A percentile compares a stretch with the other conserved stretches of the same genome.
These are phyloP conservation scores for Eilema caniola DNA, from an alignment of 2,888 invertebrate genomes.

Conservation along the genomic window DNA sequence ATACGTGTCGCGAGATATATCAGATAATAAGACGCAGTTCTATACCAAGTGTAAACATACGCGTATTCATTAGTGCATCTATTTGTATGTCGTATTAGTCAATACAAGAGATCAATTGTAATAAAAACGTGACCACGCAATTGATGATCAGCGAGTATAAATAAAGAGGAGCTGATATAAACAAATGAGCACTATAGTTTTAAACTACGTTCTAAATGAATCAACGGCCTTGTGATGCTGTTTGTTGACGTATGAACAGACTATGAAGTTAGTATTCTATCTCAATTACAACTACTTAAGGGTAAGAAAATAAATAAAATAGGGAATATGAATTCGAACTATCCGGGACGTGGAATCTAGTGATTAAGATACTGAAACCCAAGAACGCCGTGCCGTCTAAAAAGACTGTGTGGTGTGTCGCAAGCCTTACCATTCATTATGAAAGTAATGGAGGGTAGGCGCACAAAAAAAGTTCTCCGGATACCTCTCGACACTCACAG, in stretches of 20 bases:
- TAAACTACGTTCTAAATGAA: constrained; percentile 1
- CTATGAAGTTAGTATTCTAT: neutral
- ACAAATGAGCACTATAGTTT: neutral
- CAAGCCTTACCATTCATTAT: too few species aligned
- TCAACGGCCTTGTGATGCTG: neutral
- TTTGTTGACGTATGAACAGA: neutral
- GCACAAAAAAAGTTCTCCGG: too few species aligned
- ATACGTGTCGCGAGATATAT: too few species aligned
- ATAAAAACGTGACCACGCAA: constrained; percentile 39
- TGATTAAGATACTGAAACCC: too few species aligned
- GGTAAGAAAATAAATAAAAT: too few species aligned
- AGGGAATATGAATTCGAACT: too few species aligned
- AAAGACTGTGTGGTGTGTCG: too few species aligned
- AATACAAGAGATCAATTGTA: constrained; percentile 24
- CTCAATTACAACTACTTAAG: neutral
- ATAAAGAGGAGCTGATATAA: neutral
- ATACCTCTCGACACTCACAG: too few species aligned
- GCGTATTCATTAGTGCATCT: neutral
- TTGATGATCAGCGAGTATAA: constrained; percentile 11
- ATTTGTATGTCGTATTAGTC: constrained; percentile 19
- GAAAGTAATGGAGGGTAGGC: too few species aligned
- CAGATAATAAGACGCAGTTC: constrained; percentile 7
- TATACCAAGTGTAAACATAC: neutral
- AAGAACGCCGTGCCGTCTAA: too few species aligned
- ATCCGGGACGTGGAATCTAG: too few species aligned